These are phyloP conservation scores for Micropoecilia bifurca DNA, from an alignment of 2,797 vertebrate genomes.

Conservation along the genomic window DNA sequence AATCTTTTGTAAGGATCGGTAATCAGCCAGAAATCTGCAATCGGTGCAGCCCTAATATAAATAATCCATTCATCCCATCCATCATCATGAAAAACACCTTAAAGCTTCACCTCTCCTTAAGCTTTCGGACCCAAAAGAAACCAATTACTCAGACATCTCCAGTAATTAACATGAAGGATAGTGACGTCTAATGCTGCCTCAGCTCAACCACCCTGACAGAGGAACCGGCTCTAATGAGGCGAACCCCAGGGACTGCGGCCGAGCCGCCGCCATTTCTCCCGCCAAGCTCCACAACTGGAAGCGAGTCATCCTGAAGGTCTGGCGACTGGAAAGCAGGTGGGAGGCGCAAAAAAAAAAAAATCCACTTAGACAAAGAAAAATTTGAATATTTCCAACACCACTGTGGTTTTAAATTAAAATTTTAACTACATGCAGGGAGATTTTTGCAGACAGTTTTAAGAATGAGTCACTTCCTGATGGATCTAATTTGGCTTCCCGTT, in stretches of 20 bases:
- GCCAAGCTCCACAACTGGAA: slow-evolving; percentile 35
- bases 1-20: no score
- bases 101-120: slow-evolving; percentile 1
- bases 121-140: slow-evolving; percentile 44
- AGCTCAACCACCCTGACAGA: slow-evolving; percentile 56
- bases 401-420: neutral
- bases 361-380: slow-evolving; percentile 4
- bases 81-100: neutral
- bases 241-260: slow-evolving; percentile 48
- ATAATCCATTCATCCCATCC: neutral
- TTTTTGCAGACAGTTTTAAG: neutral
- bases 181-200: slow-evolving; percentile 50
- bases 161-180: slow-evolving; percentile 72
- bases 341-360: slow-evolving; percentile 6
- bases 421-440: neutral
- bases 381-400: neutral
- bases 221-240: slow-evolving; percentile 67
- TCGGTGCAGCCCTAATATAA: neutral
- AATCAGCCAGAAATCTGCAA: no score
- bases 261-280: slow-evolving; percentile 9
- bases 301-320: slow-evolving; percentile 30
- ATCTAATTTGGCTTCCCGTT: slow-evolving; percentile 18
- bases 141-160: slow-evolving; percentile 59
- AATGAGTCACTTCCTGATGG: slow-evolving; percentile 7
- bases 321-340: slow-evolving; percentile 17